Evolutionary conservation across 2,888 invertebrate genomes (phyloP).

Genomic region (Aphelenchoides bicaudatus): DNA sequence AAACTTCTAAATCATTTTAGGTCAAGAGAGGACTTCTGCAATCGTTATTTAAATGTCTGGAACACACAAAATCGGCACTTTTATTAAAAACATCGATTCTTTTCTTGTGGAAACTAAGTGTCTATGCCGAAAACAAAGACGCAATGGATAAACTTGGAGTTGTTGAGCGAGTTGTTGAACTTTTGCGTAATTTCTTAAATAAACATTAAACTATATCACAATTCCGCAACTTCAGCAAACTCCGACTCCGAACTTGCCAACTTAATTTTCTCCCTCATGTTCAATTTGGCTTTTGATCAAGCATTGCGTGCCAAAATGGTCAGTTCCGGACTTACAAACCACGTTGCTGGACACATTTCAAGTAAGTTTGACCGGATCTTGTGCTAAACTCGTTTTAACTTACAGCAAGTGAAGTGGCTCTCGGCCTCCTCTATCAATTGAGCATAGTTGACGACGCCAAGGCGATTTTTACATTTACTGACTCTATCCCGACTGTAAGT

Average conservation of each 20-base stretch:
- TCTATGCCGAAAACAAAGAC: slow-evolving; percentile 89
- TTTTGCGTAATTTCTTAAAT: no score
- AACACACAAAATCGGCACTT: slow-evolving; percentile 70
- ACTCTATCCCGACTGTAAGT: slow-evolving; percentile 74
- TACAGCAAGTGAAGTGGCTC: slow-evolving; percentile 38
- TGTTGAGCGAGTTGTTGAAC: slow-evolving; percentile 76
- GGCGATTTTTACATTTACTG: slow-evolving; percentile 85
- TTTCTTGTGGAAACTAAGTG: slow-evolving; percentile 88
- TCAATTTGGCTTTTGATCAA: slow-evolving; percentile 91
- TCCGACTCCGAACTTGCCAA: slow-evolving; percentile 34
- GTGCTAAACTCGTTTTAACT: background rate
- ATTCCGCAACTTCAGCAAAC: no score
- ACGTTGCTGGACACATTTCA: slow-evolving; percentile 76
- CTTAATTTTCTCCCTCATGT: slow-evolving; percentile 72
- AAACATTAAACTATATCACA: no score
- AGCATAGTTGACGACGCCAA: slow-evolving; percentile 92
- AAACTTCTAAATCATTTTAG: background rate
- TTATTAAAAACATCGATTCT: slow-evolving; percentile 69
- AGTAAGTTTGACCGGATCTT: slow-evolving; percentile 66
- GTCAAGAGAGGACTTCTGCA: slow-evolving; percentile 70
- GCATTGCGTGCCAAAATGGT: slow-evolving; percentile 83
- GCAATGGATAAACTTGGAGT: slow-evolving; percentile 73
- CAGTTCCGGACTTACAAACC: slow-evolving; percentile 79
- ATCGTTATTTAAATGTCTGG: slow-evolving; percentile 73
- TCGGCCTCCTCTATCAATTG: slow-evolving; percentile 75